Base-by-base conservation (phyloP, 2,888 invertebrate genomes). In the Entomobrya proxima region DNA sequence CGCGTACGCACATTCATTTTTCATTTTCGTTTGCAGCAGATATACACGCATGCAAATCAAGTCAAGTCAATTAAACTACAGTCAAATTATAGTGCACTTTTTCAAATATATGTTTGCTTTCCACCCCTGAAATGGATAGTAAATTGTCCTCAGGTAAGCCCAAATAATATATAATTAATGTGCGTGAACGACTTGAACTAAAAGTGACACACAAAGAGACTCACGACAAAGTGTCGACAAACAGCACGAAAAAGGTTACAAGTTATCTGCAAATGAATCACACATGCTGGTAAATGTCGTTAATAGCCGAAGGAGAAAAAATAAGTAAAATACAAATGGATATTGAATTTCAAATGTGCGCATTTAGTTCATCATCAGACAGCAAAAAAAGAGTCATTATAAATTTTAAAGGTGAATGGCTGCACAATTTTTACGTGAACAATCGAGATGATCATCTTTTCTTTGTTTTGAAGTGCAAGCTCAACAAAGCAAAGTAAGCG, bases 351-450 rank as follows among this genome's bases (percentile, higher is more conserved):
- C n/a, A 47, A n/a, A 47, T 52, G 52, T 11, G 52, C 52, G 2
- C 52, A 52, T 5, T 61, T 32, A 1, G 32, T 32, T 61, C 35
- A 61, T 40, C 7, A 40, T 40, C 44, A 40, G 44, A 40, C 44
- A 40, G 15, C 44, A 40, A 11, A 40, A 61, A 61, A 61, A 24
- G 6, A 24, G 15, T 55, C 27, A 55, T 21, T 24, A 55, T 18
- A 15, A 15, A 61, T 61, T 61, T 61, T 61, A 61, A 61, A 61
- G 61, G 61, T 61, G 61, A 61, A 61, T 32, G 32, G 35, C 32
- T 61, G 27, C 35, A 32, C 18, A 15, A 30, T 61, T 61, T 61
- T 61, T 2, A 32, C n/a, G 3, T 61, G 18, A 61, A 32, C n/a
- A 30, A n/a, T n/a, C n/a, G n/a, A n/a, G n/a, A n/a, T n/a, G 61